Conservation (phyloP, 2,797 vertebrate genomes). For the Dromococcyx pavoninus region DNA sequence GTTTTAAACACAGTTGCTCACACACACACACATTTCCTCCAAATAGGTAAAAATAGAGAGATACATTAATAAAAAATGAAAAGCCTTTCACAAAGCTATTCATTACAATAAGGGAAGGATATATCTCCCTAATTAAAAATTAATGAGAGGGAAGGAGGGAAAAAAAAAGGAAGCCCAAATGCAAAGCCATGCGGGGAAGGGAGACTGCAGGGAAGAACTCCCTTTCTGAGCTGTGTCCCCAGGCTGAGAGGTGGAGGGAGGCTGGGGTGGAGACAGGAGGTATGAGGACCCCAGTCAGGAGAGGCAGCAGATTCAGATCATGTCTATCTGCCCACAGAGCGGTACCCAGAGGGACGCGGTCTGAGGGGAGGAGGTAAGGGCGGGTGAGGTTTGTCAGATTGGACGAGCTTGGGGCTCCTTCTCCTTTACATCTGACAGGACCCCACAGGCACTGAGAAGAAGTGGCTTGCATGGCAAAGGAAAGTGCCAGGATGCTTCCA, state of each 20-base stretch:
- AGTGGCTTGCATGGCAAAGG: slow-evolving; percentile 15
- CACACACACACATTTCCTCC: slow-evolving; percentile 41
- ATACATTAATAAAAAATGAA: slow-evolving; percentile 66
- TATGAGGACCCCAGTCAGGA: neutral
- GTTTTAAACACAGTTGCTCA: slow-evolving; percentile 68
- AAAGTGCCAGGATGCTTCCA: slow-evolving; percentile 49
- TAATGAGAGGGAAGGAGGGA: slow-evolving; percentile 44
- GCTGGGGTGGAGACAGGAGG: neutral
- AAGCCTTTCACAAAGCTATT: slow-evolving; percentile 69
- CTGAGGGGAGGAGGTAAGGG: slow-evolving; percentile 44
- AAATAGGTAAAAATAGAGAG: slow-evolving; percentile 20
- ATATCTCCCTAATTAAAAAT: slow-evolving; percentile 76
- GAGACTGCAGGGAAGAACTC: slow-evolving; percentile 4
- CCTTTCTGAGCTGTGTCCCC: neutral
- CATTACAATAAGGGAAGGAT: slow-evolving; percentile 62
- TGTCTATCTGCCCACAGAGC: slow-evolving; percentile 46
- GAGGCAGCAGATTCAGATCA: slow-evolving; percentile 49
- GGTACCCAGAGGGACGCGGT: slow-evolving; percentile 8
- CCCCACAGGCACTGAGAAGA: slow-evolving; percentile 28
- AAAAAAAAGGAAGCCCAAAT: neutral
- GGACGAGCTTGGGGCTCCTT: slow-evolving; percentile 25
- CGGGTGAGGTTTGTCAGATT: slow-evolving; percentile 50
- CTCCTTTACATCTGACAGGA: slow-evolving; percentile 54
- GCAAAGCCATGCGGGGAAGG: slow-evolving; percentile 14
- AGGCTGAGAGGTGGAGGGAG: neutral